Base-by-base conservation (phyloP, 37 sponge, comb jelly and placozoan genomes). In the Ianthella basta region DNA sequence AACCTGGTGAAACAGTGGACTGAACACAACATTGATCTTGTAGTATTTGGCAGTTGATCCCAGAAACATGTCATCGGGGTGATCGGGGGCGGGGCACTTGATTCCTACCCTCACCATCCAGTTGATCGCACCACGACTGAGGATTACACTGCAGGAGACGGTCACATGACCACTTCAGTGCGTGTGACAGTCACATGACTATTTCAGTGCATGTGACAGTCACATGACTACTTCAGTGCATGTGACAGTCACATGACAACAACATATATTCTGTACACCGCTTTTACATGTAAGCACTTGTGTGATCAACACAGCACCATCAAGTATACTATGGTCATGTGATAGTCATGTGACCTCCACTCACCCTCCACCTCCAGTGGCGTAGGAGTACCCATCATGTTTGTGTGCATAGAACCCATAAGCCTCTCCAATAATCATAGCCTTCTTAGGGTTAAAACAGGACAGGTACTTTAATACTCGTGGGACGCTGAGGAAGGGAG, bases 361-460 rank as follows among this genome's bases (percentile, higher is more conserved):
- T 85, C 60, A 95, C 95, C 95, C 86, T 86, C 92, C 92, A 54
- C 96, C 96, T 82, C 90, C 91, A n/a, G 96, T 93, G 72, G 88
- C 60, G 66, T 87, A 96, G 21, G 74, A 60, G 56, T 80, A 85
- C 29, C 96, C 96, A 18, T 40, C 59, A 0, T 30, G 37, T 8
- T 33, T 20, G 23, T 87, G 83, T 12, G 84, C 88, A 6, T 72
- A 29, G 80, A 86, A 96, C n/a, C 96, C 96, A 84, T 93, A 96
- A 16, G 74, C 83, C 67, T 96, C 93, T 32, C 96, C 96, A 41
- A 96, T 15, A 33, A 93, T 38, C 12, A 87, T 63, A 33, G 86
- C 74, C 1, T 73, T 79, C 15, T 25, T 20, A 18, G 82, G 60
- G 72, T 93, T 68, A 74, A 93, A 91, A 73, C 96, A 93, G 5